Percentiles rank a stretch among this genome's conserved stretches.
These are phyloP conservation scores for Semaprochilodus insignis DNA, from an alignment of 2,797 vertebrate species.

Conservation along the genomic window DNA sequence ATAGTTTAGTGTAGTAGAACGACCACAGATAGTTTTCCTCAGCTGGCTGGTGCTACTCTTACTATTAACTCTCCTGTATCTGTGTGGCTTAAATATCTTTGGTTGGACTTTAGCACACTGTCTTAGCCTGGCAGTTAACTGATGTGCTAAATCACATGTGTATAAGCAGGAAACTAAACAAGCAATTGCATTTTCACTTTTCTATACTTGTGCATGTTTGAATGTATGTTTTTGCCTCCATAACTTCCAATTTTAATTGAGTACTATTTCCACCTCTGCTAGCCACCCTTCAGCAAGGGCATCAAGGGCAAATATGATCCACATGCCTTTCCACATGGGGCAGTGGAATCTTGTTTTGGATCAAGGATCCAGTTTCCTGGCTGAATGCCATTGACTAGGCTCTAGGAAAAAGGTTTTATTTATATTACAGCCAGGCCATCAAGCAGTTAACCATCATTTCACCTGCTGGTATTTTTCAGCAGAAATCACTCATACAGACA, in stretches of 20 bases:
- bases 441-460: neutral
- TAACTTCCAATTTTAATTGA: neutral
- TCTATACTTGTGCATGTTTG: too few relatives aligned
- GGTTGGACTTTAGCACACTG: neutral
- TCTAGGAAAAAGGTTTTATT: conserved; percentile 25
- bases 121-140: too few relatives aligned
- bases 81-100: neutral
- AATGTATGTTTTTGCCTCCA: too few relatives aligned
- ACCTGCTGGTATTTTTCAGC: neutral
- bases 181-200: too few relatives aligned
- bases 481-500: neutral
- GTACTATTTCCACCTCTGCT: neutral
- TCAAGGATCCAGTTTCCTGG: conserved; percentile 27
- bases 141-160: too few relatives aligned
- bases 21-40: neutral
- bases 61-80: neutral
- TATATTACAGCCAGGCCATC: neutral
- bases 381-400: conserved; percentile 20
- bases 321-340: conserved; percentile 4
- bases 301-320: conserved; percentile 4
- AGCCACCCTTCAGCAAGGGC: neutral
- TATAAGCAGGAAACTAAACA: too few relatives aligned
- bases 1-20: too few relatives aligned
- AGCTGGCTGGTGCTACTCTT: neutral
- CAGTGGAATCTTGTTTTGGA: conserved; percentile 12